Base-by-base conservation (phyloP, 2,888 invertebrate genomes). In the Amaurobius ferox region DNA sequence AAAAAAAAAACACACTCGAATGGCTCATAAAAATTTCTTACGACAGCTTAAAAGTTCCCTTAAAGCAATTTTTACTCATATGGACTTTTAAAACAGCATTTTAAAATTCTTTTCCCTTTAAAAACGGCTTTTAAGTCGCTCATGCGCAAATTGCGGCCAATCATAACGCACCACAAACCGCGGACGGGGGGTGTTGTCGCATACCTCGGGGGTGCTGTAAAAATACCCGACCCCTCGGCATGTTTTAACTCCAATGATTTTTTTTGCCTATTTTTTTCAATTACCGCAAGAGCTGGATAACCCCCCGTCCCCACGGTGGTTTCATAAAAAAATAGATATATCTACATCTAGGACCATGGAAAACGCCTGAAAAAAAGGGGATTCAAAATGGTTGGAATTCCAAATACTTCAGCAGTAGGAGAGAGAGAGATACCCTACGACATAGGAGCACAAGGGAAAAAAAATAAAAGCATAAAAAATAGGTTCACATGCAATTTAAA, bases 401-500 rank as follows among this genome's bases (percentile, higher is more conserved):
- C 83, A 71, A 81, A 81, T 81, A 62, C 44, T 40, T 16, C 7
- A 16, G 32, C 29, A 35, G 2, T 35, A 29, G 40, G 23, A 61
- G 81, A 48, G 76, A 70, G 70, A 66, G 61, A 61, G 29, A 55
- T 62, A 29, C 35, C 61, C 73, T 16, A 11, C 55, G 23, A 55
- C 55, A 55, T 1, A 55, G 3, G 55, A 16, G 23, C 55, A 55
- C 23, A 6, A 55, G 55, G 55, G 23, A 55, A 23, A 23, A 55
- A 55, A 44, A 55, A 11, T 2, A 55, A 55, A 55, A 13, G 62
- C 40, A 29, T n/a, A 48, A 62, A 64, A 23, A 32, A 40, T 70
- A 62, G 62, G 64, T 76, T 48, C 70, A 70, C 76, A 64, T 83
- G 83, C 83, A 83, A 83, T 83, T 83, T 83, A 83, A 83, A 77